Evolutionary conservation across 2,797 vertebrate genomes (phyloP).

Genomic region (Selene dorsalis): DNA sequence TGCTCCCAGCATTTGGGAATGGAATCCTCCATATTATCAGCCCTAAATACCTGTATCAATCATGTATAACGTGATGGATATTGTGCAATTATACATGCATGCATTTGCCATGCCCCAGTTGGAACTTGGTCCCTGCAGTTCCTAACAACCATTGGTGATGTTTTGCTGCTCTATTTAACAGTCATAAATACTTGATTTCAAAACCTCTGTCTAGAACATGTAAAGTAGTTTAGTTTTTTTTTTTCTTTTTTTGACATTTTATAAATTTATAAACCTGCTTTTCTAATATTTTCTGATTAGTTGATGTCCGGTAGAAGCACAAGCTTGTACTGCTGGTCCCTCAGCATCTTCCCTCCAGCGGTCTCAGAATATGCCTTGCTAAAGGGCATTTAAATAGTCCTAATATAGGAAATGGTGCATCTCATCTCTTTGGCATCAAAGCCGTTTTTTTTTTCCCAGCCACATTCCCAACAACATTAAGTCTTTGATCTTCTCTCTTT

Average conservation of each 20-base stretch:
- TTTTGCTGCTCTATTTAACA: constrained; percentile 39
- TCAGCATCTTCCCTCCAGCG: not conserved
- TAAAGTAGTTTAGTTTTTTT: not conserved
- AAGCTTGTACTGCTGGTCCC: not conserved
- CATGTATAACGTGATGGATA: constrained; percentile 72
- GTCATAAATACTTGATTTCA: constrained; percentile 29
- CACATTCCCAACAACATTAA: not conserved
- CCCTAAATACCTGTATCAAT: constrained; percentile 76
- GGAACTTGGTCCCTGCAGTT: constrained; percentile 20
- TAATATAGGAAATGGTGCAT: not conserved
- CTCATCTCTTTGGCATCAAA: constrained; percentile 28
- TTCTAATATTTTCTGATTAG: not conserved
- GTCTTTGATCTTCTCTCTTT: constrained; percentile 36
- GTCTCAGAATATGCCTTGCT: constrained; percentile 3
- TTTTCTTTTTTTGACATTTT: not conserved
- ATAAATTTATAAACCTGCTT: not conserved
- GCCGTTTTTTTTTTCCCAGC: not conserved
- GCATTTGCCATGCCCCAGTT: constrained; percentile 34
- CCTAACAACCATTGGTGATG: constrained; percentile 24
- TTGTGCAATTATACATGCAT: constrained; percentile 61
- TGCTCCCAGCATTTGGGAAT: constrained; percentile 78
- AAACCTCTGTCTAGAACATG: constrained; percentile 4
- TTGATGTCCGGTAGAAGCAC: not conserved
- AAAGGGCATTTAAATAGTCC: not conserved
- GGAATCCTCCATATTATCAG: constrained; percentile 70